Base-by-base conservation (phyloP, 2,888 invertebrate genomes). In the Drosophila suboccidentalis region DNA sequence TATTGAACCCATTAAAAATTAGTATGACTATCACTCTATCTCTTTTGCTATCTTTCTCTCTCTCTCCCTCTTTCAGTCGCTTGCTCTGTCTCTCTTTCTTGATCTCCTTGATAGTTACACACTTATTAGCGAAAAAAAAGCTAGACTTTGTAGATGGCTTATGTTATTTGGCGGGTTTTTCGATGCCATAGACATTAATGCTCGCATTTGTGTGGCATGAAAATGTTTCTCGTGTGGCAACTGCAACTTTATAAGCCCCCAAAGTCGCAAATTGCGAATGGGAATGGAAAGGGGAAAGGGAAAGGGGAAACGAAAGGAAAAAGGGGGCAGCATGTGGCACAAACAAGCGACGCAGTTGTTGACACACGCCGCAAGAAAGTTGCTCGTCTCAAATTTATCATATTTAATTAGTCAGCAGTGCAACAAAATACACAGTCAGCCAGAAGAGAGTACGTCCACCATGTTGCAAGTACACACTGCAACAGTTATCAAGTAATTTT, bases 301-400 rank as follows among this genome's bases (percentile, higher is more conserved):
- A 5, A 5, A 15, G 10, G 13, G 17, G 29, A 3, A 2, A 1
- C 19, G 34, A 17, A n/a, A n/a, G 3, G 19, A 19, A 19, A 19
- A 19, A 19, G 19, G 3, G 11, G 4, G 22, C 1, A 9, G 39
- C 4, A 22, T 13, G 39, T 15, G 41, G 22, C 43, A 44, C 19
- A 9, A 46, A 17, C 36, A 69, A 46, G 53, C 47, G 60, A 58
- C 64, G 68, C 68, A 72, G 74, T 66, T 82, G 75, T 81, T 83
- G 89, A 89, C 89, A 84, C 67, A 81, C 75, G 72, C 63, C 70
- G 72, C 76, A 77, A 78, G 22, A 83, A 82, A 81, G 64, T 87
- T 87, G 69, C 71, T 74, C 85, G 76, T 82, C 85, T 87, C 82
- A 76, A 74, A 80, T 89, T 89, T 87, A 82, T 89, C 87, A 80